Evolutionary conservation across 2,888 invertebrate genomes (phyloP).

Genomic region (Gymnosoma rotundatum): DNA sequence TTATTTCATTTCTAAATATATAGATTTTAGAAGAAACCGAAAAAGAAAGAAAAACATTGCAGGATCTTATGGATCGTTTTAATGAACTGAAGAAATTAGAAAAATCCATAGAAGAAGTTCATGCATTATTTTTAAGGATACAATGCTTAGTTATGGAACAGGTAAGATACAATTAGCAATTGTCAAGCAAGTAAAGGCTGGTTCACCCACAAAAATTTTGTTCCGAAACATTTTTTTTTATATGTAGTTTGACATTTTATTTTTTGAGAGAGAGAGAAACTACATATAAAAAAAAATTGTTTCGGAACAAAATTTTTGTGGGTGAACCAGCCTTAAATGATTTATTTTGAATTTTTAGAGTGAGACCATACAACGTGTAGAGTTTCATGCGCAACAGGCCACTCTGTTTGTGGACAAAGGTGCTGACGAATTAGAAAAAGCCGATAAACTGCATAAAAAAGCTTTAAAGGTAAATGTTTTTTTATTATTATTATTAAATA

Average conservation of each 20-base stretch:
- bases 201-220: too few species aligned
- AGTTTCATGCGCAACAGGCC: conserved; percentile 82
- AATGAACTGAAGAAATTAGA: conserved; percentile 81
- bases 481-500: neutral
- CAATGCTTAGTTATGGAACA: conserved; percentile 82
- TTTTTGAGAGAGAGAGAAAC: too few species aligned
- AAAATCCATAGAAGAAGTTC: conserved; percentile 81
- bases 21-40: conserved; percentile 82
- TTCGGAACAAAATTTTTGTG: too few species aligned
- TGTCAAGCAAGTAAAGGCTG: neutral
- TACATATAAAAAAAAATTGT: too few species aligned
- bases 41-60: conserved; percentile 79
- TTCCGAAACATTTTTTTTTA: too few species aligned
- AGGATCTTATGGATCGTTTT: conserved; percentile 81
- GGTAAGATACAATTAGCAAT: conserved; percentile 67
- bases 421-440: conserved; percentile 77
- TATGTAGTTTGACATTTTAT: too few species aligned
- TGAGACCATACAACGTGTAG: conserved; percentile 81
- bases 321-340: too few species aligned
- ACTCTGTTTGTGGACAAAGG: conserved; percentile 80
- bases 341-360: conserved; percentile 72
- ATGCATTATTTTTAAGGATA: conserved; percentile 81
- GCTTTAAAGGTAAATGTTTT: conserved; percentile 75
- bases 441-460: conserved; percentile 75
- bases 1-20: conserved; percentile 45